phyloP scores from a whole-genome alignment of 2,113 vertebrate genomes.

The Atrichornis clamosus region DNA sequence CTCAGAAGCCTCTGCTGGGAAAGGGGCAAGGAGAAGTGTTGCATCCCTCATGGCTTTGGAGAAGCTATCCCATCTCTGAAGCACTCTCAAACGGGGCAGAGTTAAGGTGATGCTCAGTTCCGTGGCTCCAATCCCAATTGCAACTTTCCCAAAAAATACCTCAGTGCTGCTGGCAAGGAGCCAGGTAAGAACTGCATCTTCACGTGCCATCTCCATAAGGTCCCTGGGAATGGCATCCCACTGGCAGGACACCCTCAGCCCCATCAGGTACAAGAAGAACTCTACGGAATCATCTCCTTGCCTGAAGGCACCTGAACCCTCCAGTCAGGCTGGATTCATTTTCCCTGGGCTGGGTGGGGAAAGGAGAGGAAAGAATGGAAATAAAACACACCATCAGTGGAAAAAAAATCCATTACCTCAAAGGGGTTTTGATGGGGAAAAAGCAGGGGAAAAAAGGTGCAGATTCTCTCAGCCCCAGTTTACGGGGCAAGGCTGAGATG shows the following conservation, averaged over 20 bases:
- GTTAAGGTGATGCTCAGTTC: not conserved
- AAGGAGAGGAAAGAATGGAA: not conserved
- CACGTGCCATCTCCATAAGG: not conserved
- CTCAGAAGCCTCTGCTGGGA: not conserved
- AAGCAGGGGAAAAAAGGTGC: not conserved
- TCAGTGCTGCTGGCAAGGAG: not conserved
- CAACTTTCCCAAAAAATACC: not conserved
- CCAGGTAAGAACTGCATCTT: not conserved
- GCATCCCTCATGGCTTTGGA: not conserved
- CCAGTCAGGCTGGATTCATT: not conserved
- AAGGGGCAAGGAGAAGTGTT: not conserved
- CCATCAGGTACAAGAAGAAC: not conserved
- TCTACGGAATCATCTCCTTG: not conserved
- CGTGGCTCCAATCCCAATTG: accelerated
- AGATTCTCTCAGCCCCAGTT: not conserved
- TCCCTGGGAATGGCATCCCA: not conserved
- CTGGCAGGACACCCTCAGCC: not conserved
- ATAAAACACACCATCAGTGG: not conserved
- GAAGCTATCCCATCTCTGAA: not conserved
- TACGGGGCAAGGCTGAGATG: not conserved
- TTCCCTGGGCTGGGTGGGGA: not conserved
- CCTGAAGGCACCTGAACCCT: not conserved
- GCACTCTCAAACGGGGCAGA: not conserved
- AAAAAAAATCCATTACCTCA: not conserved
- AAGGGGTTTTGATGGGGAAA: not conserved